A percentile compares a stretch with the other conserved stretches of the same genome.
These are phyloP conservation scores for Cordylochernes scorpioides DNA, from an alignment of 2,888 invertebrate species.

Conservation along the genomic window DNA sequence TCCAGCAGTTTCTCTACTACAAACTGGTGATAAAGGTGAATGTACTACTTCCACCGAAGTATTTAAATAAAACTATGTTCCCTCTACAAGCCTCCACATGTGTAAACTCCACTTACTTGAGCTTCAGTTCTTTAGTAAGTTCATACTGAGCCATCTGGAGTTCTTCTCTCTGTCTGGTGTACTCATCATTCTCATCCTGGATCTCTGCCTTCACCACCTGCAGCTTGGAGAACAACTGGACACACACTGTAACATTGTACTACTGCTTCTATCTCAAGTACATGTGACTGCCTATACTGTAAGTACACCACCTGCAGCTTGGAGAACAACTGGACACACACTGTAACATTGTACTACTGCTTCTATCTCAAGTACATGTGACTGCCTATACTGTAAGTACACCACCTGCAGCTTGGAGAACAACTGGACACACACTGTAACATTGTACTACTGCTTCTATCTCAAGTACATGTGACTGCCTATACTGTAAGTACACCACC, in stretches of 20 bases:
- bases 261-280: background rate
- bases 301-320: background rate
- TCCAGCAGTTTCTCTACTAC: too few relatives aligned
- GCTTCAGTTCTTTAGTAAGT: constrained; percentile 57
- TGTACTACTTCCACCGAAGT: too few relatives aligned
- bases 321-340: background rate
- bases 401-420: background rate
- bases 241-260: constrained; percentile 2
- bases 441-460: background rate
- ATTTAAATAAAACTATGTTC: background rate
- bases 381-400: background rate
- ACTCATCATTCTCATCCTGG: constrained; percentile 54
- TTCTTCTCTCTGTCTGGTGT: constrained; percentile 68
- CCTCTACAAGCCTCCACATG: too few relatives aligned
- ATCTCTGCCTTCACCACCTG: constrained; percentile 46
- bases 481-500: background rate
- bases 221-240: constrained; percentile 46
- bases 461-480: background rate
- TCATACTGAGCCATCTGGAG: constrained; percentile 72
- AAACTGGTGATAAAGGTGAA: too few relatives aligned
- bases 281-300: background rate
- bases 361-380: background rate
- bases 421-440: background rate
- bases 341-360: background rate
- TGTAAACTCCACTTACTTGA: constrained; percentile 48